Conservation (phyloP, 2,797 vertebrate species). For the Hippoglossus hippoglossus region DNA sequence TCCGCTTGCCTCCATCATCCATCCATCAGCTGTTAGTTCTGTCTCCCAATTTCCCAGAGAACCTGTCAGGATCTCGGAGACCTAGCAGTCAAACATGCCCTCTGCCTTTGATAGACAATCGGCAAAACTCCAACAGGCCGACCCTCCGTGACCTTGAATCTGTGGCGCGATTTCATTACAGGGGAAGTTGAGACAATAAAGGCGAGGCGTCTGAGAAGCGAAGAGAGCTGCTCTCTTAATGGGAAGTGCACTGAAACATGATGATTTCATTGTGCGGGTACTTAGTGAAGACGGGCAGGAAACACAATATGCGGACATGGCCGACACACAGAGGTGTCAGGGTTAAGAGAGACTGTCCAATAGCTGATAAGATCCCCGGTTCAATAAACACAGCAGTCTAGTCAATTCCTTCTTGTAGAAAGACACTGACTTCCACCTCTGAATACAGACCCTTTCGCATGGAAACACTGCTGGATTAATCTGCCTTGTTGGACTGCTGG, state of each 20-base stretch:
- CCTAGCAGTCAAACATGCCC: conserved; percentile 19
- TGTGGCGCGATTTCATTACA: conserved; percentile 76
- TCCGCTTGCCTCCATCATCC: conserved; percentile 64
- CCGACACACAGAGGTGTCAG: conserved; percentile 35
- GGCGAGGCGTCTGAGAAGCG: conserved; percentile 29
- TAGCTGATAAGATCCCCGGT: conserved; percentile 36
- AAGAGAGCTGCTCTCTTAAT: conserved; percentile 47
- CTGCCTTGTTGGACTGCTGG: background rate
- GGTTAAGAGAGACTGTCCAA: conserved; percentile 24
- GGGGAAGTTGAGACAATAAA: conserved; percentile 54
- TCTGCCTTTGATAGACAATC: conserved; percentile 54
- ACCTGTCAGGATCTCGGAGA: conserved; percentile 50
- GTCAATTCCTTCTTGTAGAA: conserved; percentile 15
- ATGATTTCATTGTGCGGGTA: conserved; percentile 49
- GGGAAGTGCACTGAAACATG: conserved; percentile 51
- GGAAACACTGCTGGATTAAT: background rate
- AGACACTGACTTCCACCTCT: conserved; percentile 1
- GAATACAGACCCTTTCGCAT: conserved; percentile 5
- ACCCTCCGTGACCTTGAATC: conserved; percentile 74
- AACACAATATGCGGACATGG: conserved; percentile 37
- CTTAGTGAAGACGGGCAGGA: conserved; percentile 29
- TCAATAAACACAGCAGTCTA: conserved; percentile 34
- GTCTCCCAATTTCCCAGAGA: conserved; percentile 60
- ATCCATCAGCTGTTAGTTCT: conserved; percentile 57
- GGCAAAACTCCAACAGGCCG: conserved; percentile 61